Percentiles rank a stretch among this genome's conserved stretches.
Conservation (phyloP, 2,888 invertebrate species). For the Gari tellinella region DNA sequence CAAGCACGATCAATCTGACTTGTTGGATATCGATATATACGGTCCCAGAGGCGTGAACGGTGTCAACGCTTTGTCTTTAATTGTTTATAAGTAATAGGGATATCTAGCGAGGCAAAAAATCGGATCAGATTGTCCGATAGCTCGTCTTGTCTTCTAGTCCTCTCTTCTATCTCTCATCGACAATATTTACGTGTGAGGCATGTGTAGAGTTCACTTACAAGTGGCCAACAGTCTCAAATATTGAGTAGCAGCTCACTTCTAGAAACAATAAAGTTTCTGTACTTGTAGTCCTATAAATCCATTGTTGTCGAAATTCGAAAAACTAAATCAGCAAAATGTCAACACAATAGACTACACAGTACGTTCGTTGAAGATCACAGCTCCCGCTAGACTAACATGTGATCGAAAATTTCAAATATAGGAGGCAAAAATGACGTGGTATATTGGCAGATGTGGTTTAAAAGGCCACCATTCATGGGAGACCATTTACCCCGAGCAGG, state of each 20-base stretch:
- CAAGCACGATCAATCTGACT: conserved; percentile 26
- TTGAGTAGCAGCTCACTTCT: too few species aligned
- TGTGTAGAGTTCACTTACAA: too few species aligned
- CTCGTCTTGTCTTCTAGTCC: too few species aligned
- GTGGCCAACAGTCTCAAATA: too few species aligned
- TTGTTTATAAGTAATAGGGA: conserved; percentile 33
- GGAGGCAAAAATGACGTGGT: conserved; percentile 12
- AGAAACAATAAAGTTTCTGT: too few species aligned
- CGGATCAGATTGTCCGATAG: conserved; percentile 6
- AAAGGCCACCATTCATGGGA: neutral
- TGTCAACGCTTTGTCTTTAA: conserved; percentile 15
- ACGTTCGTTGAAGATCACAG: neutral
- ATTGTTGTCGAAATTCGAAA: too few species aligned
- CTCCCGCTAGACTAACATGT: conserved; percentile 5
- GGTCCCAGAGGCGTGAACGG: neutral
- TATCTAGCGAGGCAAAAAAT: conserved; percentile 8
- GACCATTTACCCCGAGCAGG: conserved; percentile 28
- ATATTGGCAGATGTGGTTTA: conserved; percentile 7
- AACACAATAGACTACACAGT: too few species aligned
- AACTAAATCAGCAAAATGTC: too few species aligned
- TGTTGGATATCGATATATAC: conserved; percentile 35
- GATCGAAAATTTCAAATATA: conserved; percentile 10
- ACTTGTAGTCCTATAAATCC: too few species aligned
- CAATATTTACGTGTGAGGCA: too few species aligned
- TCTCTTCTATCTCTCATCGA: too few species aligned